These are phyloP conservation scores for Schizopygopsis pylzovi DNA, from an alignment of 2,797 vertebrate genomes.

Conservation along the genomic window DNA sequence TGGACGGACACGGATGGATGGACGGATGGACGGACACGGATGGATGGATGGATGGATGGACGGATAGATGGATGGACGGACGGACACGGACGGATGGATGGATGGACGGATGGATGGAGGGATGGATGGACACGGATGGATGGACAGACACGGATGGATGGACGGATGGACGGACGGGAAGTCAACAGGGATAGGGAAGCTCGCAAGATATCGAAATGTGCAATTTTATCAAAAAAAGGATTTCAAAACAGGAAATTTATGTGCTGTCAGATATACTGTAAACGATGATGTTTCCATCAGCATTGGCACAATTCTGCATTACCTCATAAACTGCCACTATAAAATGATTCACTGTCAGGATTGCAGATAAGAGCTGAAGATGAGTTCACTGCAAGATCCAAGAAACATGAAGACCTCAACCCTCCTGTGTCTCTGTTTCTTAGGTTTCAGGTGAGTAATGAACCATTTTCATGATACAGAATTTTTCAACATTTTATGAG, in stretches of 20 bases:
- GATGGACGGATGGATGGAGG: not conserved
- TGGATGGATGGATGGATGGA: not conserved
- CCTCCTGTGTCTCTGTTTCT: conserved; percentile 5
- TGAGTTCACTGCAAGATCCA: not conserved
- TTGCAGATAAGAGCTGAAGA: not conserved
- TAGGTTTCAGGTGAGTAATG: conserved; percentile 15
- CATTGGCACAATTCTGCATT: not conserved
- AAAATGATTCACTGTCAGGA: not conserved
- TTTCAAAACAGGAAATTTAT: not conserved
- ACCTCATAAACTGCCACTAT: not conserved
- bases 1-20: not conserved
- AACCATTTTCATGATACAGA: not conserved
- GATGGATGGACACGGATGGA: too few species aligned
- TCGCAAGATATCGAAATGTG: not conserved
- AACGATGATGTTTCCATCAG: not conserved
- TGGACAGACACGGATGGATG: not conserved
- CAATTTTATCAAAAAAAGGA: not conserved
- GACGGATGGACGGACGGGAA: not conserved
- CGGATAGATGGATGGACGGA: not conserved
- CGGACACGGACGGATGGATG: too few species aligned
- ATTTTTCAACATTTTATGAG: not conserved
- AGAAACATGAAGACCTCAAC: conserved; percentile 7
- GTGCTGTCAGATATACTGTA: not conserved
- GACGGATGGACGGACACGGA: too few species aligned
- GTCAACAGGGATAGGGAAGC: not conserved